phyloP scores from a whole-genome alignment of 2,888 invertebrate genomes.

The Eustalomyia histrio region DNA sequence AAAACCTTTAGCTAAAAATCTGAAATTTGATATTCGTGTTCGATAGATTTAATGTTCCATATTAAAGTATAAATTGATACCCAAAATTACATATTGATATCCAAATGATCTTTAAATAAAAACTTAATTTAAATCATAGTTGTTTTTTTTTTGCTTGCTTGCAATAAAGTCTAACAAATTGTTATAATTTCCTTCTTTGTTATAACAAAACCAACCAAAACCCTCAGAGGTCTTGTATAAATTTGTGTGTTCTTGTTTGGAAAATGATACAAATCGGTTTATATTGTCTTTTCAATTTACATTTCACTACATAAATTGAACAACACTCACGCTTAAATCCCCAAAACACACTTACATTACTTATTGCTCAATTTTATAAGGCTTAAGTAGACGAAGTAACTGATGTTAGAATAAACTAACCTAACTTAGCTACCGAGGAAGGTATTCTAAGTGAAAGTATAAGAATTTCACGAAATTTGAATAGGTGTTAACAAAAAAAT shows the following conservation, averaged over 20 bases:
- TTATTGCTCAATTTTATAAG: slow-evolving; percentile 41
- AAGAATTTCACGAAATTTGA: too few species aligned
- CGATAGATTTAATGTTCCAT: too few species aligned
- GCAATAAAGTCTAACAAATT: slow-evolving; percentile 33
- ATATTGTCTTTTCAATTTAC: slow-evolving; percentile 40
- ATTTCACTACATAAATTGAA: slow-evolving; percentile 43
- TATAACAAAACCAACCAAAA: background rate
- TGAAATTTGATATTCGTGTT: too few species aligned
- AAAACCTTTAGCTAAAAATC: too few species aligned
- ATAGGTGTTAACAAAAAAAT: too few species aligned
- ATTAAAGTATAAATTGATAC: too few species aligned
- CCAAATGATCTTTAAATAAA: too few species aligned
- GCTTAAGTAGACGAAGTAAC: slow-evolving; percentile 23
- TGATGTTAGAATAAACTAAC: slow-evolving; percentile 1
- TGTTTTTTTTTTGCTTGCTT: background rate
- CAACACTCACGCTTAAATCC: slow-evolving; percentile 34
- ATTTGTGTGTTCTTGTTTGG: slow-evolving; percentile 22
- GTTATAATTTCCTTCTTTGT: slow-evolving; percentile 33
- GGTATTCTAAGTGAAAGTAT: too few species aligned
- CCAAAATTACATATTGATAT: too few species aligned
- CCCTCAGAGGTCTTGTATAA: background rate
- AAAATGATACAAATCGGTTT: slow-evolving; percentile 54
- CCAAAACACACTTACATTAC: slow-evolving; percentile 12
- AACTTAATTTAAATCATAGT: too few species aligned
- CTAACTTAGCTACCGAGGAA: too few species aligned